Conservation (phyloP, 2,797 vertebrate genomes). For the Cygnus olor region DNA sequence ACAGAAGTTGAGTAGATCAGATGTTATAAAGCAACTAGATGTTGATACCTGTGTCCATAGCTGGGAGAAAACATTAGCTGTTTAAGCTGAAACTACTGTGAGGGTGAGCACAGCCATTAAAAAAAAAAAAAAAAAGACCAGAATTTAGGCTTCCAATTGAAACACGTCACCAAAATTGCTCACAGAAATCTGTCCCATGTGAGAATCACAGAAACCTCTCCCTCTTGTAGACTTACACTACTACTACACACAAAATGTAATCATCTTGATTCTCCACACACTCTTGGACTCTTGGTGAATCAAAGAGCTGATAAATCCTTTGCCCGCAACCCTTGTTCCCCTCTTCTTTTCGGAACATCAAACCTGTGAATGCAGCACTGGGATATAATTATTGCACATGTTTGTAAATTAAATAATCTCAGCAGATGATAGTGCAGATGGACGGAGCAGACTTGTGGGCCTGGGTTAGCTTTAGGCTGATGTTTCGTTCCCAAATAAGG, state of each 20-base stretch:
- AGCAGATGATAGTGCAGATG: constrained; percentile 38
- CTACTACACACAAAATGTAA: background rate
- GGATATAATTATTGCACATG: constrained; percentile 11
- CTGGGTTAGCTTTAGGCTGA: background rate
- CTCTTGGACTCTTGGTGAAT: background rate
- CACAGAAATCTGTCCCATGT: background rate
- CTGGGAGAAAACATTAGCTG: background rate
- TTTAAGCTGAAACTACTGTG: background rate
- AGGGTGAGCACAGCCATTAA: background rate
- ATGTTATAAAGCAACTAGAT: background rate
- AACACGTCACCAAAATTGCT: background rate
- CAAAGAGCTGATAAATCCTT: background rate
- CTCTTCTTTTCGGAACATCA: background rate
- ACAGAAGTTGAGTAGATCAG: background rate
- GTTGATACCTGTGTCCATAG: background rate
- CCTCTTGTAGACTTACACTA: background rate
- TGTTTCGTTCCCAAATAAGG: constrained; percentile 46
- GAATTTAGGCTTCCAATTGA: background rate
- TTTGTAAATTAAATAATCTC: constrained; percentile 42
- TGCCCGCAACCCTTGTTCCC: background rate
- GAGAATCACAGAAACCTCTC: too few species aligned
- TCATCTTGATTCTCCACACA: background rate
- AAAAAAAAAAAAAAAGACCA: background rate
- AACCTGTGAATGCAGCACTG: background rate
- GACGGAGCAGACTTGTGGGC: background rate